Evolutionary conservation across 1,140 invertebrate genomes (phyloP), one percentile per base, ranked within the genome.

Genomic region (Wasmannia auropunctata): DNA sequence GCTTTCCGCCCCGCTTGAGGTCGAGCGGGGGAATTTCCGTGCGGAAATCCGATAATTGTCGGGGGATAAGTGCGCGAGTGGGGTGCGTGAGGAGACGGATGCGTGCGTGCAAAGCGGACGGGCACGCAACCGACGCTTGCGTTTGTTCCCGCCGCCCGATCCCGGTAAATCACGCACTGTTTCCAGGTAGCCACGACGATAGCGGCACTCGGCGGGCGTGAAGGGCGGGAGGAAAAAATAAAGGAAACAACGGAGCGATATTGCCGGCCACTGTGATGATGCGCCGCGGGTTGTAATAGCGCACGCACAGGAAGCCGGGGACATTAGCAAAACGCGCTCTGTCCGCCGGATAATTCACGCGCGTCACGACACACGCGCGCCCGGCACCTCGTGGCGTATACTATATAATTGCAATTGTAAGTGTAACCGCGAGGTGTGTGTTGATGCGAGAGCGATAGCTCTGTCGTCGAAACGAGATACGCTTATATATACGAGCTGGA

Each of bases 41-140:
- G 80, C 88, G 91, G 88, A 94, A 92, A 93, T 91, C 84, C 86
- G 92, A 92, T 94, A 94, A 94, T 94, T 93, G 93, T 87, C 16
- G 81, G 72, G 43, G 90, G 86, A 90, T 80, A 89, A 87, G 72
- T 77, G 80, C 25, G 56, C 76, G 43, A 85, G 63, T 28, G n/a
- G 28, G 72, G 75, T 77, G 87, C 89, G 84, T 70, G 85, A 89
- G 74, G 83, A 87, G 76, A 89, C 75, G 58, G 58, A 87, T 89
- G 89, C 86, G 89, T 90, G 91, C 85, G 86, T 86, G 91, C 34
- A 19, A 34, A 69, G 37, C 67, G 37, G 6, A 51, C 86, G 56
- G 65, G 70, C 88, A 87, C 79, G 79, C 85, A n/a, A 91, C 43
- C 74, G 80, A 4, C 65, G 60, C 37, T 69, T 56, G 81, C 70